Evolutionary conservation across 1,140 invertebrate genomes (phyloP), one percentile per base, ranked within the genome.

Genomic region (Scaptomyza hsui): DNA sequence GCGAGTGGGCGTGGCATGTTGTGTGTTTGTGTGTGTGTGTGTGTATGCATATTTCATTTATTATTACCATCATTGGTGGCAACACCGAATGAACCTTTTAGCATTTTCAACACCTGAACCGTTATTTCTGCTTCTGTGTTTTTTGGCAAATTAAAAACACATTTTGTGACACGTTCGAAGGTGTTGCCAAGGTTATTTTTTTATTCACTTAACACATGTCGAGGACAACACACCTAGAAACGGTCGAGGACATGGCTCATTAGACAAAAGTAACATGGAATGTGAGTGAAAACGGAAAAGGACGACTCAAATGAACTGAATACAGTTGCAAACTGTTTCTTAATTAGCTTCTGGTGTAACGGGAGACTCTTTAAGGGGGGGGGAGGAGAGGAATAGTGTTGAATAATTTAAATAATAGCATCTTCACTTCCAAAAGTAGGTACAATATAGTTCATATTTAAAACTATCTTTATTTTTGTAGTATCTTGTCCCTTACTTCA

Each of bases 111-210:
- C 81, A 85, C 81, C 81, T 85, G 81, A 82, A 55, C 59, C 48
- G 65, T 37, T 37, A n/a, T n/a, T 12, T 1, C 10, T 32, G 29
- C n/a, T 37, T 7, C n/a, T 53, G 65, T 35, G 52, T 13, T 59
- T 35, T 57, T 13, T 59, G 47, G 60, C 82, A 77, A 80, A 86
- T 85, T 85, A 86, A 85, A 85, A 86, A 86, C 76, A 47, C 81
- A 85, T 86, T 80, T 77, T 70, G 73, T 73, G 56, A 74, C 64
- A 80, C 73, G 61, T 63, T 21, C 7, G 47, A 56, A 61, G 48
- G 68, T 63, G 77, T 72, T 60, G 53, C 35, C 37, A 24, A n/a
- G n/a, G 16, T 41, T 63, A 24, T 16, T 41, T 39, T 61, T 63
- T 32, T 12, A 19, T n/a, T 18, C 24, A 52, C 52, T 63, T 71